A percentile compares a stretch with the other conserved stretches of the same genome.
Conservation (phyloP, 1,140 invertebrate genomes). For the Megathymus violae region DNA sequence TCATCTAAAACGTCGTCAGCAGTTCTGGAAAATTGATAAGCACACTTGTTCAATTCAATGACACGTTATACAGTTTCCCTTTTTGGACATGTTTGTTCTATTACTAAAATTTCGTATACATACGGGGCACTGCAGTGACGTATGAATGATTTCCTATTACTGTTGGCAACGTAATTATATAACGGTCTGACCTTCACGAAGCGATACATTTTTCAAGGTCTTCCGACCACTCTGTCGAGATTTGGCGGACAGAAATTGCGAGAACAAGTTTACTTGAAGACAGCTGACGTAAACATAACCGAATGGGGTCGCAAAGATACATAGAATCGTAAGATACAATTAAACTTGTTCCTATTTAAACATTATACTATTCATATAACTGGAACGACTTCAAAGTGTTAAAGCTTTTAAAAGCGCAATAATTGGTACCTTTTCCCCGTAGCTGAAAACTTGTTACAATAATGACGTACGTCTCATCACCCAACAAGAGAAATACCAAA, state of each 20-base stretch:
- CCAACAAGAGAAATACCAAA: no score
- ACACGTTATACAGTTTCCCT: neutral
- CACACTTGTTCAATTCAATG: conserved; percentile 2
- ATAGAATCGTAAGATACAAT: neutral
- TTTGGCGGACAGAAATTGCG: neutral
- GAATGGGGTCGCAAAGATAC: conserved; percentile 5
- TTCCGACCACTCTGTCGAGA: conserved; percentile 17
- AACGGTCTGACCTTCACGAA: conserved; percentile 12
- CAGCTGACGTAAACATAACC: neutral
- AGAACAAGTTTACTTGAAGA: no score
- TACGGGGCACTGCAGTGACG: conserved; percentile 18
- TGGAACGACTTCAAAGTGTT: no score
- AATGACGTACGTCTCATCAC: no score
- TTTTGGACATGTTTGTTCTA: neutral
- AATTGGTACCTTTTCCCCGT: no score
- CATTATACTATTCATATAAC: no score
- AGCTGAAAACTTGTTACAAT: no score
- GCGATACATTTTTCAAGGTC: conserved; percentile 28
- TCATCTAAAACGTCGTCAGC: conserved; percentile 9
- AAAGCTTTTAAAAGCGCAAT: no score
- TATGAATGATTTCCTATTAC: conserved; percentile 23
- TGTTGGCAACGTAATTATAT: conserved; percentile 17
- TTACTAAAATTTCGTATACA: conserved; percentile 6
- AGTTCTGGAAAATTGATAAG: conserved; percentile 10
- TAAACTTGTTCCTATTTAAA: no score